Evolutionary conservation across 2,888 invertebrate species (phyloP), one percentile per base, ranked within the genome.

Genomic region (Dolichomitus sp.): DNA sequence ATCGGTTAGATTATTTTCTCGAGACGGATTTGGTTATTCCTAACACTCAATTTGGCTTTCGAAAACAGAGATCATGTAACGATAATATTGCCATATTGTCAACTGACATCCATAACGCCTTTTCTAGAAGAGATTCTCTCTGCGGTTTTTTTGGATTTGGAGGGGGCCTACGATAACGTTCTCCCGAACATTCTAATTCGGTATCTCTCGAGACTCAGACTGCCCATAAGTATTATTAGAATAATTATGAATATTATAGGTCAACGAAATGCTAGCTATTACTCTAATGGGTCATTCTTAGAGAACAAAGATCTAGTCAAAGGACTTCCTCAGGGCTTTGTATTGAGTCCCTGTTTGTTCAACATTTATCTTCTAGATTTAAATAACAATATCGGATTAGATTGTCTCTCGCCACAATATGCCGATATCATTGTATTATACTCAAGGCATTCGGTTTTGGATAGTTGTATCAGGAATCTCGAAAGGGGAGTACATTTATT

Each of bases 321-420:
- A 30, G 77, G 77, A 3, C 17, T 69, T 3, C 66, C 77, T 3
- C 77, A 69, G 27, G 77, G 68, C 4, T n/a, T n/a, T n/a, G n/a
- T n/a, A n/a, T n/a, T n/a, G n/a, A n/a, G n/a, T n/a, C n/a, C n/a
- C n/a, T n/a, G n/a, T 2, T 5, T 48, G 0, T 74, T 74, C n/a
- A 74, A 74, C 14, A 7, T 74, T 1, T 74, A 74, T 14, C n/a
- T 48, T 11, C 30, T 63, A 17, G 63, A 65, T 27, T 37, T 74
- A 2, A 65, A 48, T 9, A 0, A 63, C 0, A 12, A 11, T 45
- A 42, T 63, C 12, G 63, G 63, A 0, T 17, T 19, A 3, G n/a
- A 63, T 23, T 63, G 19, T 5, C 19, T 42, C 4, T 63, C 42
- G 3, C 42, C 42, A 12, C 63, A 63, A 63, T 63, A 63, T 17